Conservation (phyloP, 2,888 invertebrate genomes). For the Pandemis corylana region DNA sequence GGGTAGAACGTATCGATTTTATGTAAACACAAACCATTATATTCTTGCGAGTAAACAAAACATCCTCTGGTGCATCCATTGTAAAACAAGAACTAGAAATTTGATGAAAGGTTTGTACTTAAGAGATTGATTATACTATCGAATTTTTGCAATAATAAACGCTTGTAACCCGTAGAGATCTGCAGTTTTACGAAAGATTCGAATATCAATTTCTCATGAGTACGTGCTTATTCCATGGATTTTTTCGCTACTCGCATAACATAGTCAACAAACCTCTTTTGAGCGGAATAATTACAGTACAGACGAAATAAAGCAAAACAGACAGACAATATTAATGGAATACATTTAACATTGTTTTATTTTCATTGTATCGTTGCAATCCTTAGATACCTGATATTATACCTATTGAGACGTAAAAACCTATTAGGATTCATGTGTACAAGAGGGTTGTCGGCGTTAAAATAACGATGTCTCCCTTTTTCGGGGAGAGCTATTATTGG, state of each 20-base stretch:
- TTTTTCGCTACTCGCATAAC: neutral
- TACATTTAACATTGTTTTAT: neutral
- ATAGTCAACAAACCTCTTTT: neutral
- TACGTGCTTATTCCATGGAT: neutral
- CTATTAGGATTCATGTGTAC: slow-evolving; percentile 37
- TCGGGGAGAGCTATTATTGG: slow-evolving; percentile 76
- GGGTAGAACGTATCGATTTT: slow-evolving; percentile 61
- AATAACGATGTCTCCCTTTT: slow-evolving; percentile 72
- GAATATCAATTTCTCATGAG: neutral
- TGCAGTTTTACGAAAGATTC: neutral
- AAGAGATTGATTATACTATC: neutral
- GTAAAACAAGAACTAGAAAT: neutral
- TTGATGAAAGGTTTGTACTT: neutral
- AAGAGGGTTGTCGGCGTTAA: slow-evolving; percentile 60
- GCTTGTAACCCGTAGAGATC: neutral
- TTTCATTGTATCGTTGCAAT: neutral
- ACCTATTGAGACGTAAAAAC: slow-evolving; percentile 35
- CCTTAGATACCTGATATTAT: neutral
- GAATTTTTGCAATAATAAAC: neutral
- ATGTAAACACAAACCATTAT: slow-evolving; percentile 65
- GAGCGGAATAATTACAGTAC: neutral
- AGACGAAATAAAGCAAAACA: neutral
- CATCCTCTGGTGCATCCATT: slow-evolving; percentile 29
- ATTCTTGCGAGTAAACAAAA: slow-evolving; percentile 39
- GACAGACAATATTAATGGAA: neutral